Evolutionary conservation across 1,140 invertebrate genomes (phyloP).

Genomic region (Arctopsyche grandis): DNA sequence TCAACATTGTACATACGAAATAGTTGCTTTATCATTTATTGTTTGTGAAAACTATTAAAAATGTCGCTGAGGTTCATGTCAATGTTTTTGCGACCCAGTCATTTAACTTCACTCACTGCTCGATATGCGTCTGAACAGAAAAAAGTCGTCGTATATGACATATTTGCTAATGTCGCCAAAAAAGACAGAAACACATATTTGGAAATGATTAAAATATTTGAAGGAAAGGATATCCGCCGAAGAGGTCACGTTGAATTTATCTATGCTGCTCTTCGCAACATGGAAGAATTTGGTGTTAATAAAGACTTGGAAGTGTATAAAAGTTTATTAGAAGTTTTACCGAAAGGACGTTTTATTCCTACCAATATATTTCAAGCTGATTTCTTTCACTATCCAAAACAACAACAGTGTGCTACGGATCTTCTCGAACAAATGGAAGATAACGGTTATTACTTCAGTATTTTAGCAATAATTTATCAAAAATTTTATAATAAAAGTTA

Average conservation of each 20-base stretch:
- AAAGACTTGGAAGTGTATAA: constrained; percentile 94
- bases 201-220: constrained; percentile 78
- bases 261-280: constrained; percentile 83
- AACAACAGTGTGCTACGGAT: constrained; percentile 91
- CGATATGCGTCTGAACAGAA: constrained; percentile 55
- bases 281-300: constrained; percentile 91
- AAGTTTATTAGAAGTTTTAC: constrained; percentile 88
- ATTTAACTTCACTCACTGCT: background rate
- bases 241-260: constrained; percentile 94
- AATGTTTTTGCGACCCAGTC: background rate
- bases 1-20: too few species aligned
- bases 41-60: background rate
- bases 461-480: constrained; percentile 32
- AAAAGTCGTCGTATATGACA: constrained; percentile 59
- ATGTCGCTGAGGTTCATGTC: background rate
- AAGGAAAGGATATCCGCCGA: constrained; percentile 69
- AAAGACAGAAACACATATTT: constrained; percentile 81
- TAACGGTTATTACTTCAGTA: constrained; percentile 69
- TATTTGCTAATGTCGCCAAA: constrained; percentile 68
- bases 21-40: too few species aligned
- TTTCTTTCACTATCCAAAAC: constrained; percentile 92
- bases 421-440: constrained; percentile 91
- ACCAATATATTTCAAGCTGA: constrained; percentile 84
- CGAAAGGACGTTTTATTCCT: constrained; percentile 90
- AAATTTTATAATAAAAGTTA: too few species aligned